These are phyloP conservation scores for Xiphophorus birchmanni DNA, from an alignment of 2,797 vertebrate genomes.

Conservation along the genomic window DNA sequence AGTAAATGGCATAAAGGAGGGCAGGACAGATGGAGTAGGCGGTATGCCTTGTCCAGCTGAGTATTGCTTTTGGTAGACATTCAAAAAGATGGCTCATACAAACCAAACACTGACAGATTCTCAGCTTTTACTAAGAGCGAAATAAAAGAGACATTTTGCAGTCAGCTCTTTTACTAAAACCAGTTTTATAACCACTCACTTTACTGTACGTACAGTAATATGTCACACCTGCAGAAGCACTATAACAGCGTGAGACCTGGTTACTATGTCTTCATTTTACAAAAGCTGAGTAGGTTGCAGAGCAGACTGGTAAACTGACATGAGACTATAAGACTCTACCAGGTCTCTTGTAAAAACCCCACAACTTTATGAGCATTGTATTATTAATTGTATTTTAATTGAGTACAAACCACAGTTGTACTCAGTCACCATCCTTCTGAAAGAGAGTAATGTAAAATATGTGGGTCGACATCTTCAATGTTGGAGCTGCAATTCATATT, in stretches of 20 bases:
- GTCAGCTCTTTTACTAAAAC: slow-evolving; percentile 14
- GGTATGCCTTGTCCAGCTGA: slow-evolving; percentile 63
- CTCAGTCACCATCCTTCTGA: slow-evolving; percentile 17
- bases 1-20: slow-evolving; percentile 56
- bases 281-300: slow-evolving; percentile 24
- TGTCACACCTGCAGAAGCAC: slow-evolving; percentile 11
- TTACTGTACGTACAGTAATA: slow-evolving; percentile 2
- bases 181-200: slow-evolving; percentile 12
- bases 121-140: slow-evolving; percentile 30
- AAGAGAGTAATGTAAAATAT: slow-evolving; percentile 19
- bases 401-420: slow-evolving; percentile 1
- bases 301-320: slow-evolving; percentile 48
- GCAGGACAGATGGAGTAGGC: slow-evolving; percentile 70
- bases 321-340: slow-evolving; percentile 23
- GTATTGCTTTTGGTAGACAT: slow-evolving; percentile 60
- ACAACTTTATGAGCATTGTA: background rate
- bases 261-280: slow-evolving; percentile 51
- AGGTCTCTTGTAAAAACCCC: slow-evolving; percentile 5
- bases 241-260: slow-evolving; percentile 25
- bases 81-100: slow-evolving; percentile 66
- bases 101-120: slow-evolving; percentile 48
- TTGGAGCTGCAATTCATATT: slow-evolving; percentile 36
- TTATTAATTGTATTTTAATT: slow-evolving; percentile 1
- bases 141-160: slow-evolving; percentile 14
- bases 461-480: slow-evolving; percentile 29